Percentiles rank a stretch among this genome's conserved stretches.
These are phyloP conservation scores for Xestia sexstrigata DNA, from an alignment of 2,888 invertebrate species.

Conservation along the genomic window DNA sequence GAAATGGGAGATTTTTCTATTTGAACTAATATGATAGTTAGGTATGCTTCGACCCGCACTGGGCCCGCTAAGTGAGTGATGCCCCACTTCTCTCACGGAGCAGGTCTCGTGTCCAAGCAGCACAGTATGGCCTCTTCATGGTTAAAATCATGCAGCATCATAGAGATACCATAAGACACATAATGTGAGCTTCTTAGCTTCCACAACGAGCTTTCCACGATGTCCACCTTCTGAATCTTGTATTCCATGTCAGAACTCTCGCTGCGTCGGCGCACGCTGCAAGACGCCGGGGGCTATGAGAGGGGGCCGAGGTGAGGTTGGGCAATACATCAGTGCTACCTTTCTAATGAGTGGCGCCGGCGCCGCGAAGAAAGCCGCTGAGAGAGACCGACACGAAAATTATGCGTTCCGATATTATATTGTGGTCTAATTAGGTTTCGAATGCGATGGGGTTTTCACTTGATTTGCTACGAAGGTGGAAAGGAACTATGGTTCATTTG, in stretches of 20 bases:
- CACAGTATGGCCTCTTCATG: neutral
- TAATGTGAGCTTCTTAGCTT: neutral
- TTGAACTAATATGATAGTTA: neutral
- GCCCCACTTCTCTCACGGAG: too few relatives aligned
- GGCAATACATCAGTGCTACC: slow-evolving; percentile 62
- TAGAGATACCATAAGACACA: neutral
- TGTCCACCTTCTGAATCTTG: slow-evolving; percentile 33
- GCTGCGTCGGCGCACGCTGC: slow-evolving; percentile 45
- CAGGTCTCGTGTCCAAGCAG: neutral
- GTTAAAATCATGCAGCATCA: neutral
- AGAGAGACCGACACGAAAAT: slow-evolving; percentile 49
- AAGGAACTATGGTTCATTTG: neutral
- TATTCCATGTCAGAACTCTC: slow-evolving; percentile 36
- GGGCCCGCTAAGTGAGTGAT: neutral
- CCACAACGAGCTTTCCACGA: slow-evolving; percentile 12
- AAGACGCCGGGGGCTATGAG: slow-evolving; percentile 29
- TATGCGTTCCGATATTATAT: slow-evolving; percentile 55
- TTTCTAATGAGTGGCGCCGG: slow-evolving; percentile 67
- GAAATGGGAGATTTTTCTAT: neutral
- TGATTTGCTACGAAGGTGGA: slow-evolving; percentile 9
- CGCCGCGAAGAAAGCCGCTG: slow-evolving; percentile 60
- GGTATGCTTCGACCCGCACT: neutral
- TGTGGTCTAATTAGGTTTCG: slow-evolving; percentile 54
- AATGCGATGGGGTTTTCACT: slow-evolving; percentile 42
- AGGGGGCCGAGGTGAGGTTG: slow-evolving; percentile 23